Percentiles rank a stretch among this genome's conserved stretches.
phyloP scores from a whole-genome alignment of 2,888 invertebrate species.

The Ceramica pisi region DNA sequence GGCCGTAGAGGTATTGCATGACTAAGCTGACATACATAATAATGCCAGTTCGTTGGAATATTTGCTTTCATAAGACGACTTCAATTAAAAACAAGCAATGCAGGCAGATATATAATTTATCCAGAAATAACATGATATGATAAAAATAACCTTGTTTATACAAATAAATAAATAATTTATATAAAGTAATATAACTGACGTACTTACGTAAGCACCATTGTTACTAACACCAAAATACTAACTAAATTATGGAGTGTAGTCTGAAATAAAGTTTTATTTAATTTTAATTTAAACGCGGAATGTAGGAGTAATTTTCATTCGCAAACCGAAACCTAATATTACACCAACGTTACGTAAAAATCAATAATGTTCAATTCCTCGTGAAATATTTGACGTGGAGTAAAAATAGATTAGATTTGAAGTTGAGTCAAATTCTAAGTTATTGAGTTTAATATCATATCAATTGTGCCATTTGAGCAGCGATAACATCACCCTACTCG shows the following conservation, averaged over 20 bases:
- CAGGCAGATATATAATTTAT: not conserved
- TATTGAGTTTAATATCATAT: constrained; percentile 29
- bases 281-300: too few relatives aligned
- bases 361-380: constrained; percentile 8
- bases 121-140: too few relatives aligned
- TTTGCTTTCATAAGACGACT: not conserved
- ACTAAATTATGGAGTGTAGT: too few relatives aligned
- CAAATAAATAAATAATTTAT: too few relatives aligned
- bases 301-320: not conserved
- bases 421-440: constrained; percentile 22
- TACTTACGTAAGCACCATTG: too few relatives aligned
- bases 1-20: not conserved
- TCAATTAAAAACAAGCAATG: not conserved
- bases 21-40: not conserved
- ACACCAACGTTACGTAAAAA: not conserved
- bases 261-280: too few relatives aligned
- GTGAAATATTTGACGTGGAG: constrained; percentile 3
- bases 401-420: constrained; percentile 16
- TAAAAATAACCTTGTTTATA: too few relatives aligned
- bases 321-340: constrained; percentile 9
- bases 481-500: constrained; percentile 24
- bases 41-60: not conserved
- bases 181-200: too few relatives aligned
- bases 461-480: constrained; percentile 8
- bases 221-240: too few relatives aligned